Conservation (phyloP, 2,113 vertebrate genomes). For the Scomber colias region DNA sequence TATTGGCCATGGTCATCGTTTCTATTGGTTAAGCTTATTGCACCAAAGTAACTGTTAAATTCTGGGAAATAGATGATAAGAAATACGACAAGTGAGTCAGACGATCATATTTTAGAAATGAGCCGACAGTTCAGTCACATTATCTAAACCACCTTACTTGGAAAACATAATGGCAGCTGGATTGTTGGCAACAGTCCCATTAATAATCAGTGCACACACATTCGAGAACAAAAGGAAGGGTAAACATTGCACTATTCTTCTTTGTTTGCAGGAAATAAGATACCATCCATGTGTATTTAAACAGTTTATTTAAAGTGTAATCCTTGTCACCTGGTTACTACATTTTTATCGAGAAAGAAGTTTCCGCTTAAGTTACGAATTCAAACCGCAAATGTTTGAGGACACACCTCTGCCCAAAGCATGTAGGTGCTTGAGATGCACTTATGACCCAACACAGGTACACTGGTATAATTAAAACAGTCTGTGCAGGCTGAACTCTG, state of each 20-base stretch:
- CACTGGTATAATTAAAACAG: background rate
- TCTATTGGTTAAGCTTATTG: too few relatives aligned
- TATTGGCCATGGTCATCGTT: background rate
- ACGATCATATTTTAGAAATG: background rate
- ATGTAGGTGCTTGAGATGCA: background rate
- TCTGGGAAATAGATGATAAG: background rate
- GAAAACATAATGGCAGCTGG: too few relatives aligned
- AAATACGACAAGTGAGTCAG: background rate
- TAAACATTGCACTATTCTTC: background rate
- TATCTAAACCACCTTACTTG: background rate
- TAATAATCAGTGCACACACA: background rate
- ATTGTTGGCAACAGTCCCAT: too few relatives aligned
- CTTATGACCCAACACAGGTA: background rate
- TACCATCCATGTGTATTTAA: too few relatives aligned
- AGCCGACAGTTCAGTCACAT: background rate
- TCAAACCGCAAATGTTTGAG: background rate
- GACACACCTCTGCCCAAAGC: background rate
- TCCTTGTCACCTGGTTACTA: background rate
- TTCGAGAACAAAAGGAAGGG: background rate
- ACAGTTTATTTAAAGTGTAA: background rate
- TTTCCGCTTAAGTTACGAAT: background rate
- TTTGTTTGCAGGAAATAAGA: background rate
- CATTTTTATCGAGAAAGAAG: background rate
- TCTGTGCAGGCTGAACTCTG: background rate
- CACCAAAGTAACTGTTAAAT: background rate